phyloP scores from a whole-genome alignment of 1,140 invertebrate genomes.

The Ceratoteleas bidentatus region DNA sequence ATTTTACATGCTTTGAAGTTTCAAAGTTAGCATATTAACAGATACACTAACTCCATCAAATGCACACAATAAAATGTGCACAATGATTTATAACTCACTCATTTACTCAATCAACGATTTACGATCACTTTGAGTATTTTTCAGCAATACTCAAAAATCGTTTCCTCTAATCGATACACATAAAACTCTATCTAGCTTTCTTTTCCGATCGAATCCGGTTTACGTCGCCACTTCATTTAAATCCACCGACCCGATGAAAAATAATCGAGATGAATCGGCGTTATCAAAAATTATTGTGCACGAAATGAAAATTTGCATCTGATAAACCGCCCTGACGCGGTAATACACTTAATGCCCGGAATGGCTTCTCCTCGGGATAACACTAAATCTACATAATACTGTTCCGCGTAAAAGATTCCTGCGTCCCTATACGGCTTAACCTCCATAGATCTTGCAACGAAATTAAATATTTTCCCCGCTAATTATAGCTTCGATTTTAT shows the following conservation, averaged over 20 bases:
- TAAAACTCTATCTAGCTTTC: background rate
- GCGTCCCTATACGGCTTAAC: conserved; percentile 3
- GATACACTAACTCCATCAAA: no score
- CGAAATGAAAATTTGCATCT: conserved; percentile 30
- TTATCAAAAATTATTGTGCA: conserved; percentile 26
- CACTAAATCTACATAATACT: conserved; percentile 35
- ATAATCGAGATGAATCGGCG: conserved; percentile 25
- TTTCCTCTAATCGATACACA: no score
- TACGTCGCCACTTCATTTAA: conserved; percentile 7
- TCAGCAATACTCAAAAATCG: no score
- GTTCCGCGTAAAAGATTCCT: conserved; percentile 8
- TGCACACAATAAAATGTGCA: no score
- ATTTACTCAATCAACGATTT: no score
- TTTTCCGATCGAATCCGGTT: conserved; percentile 31
- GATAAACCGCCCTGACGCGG: conserved; percentile 15
- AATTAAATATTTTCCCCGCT: conserved; percentile 24
- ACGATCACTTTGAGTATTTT: no score
- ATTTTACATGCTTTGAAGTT: no score
- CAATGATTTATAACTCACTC: no score
- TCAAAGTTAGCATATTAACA: no score
- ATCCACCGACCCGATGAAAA: conserved; percentile 8
- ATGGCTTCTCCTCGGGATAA: conserved; percentile 17
- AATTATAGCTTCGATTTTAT: conserved; percentile 33
- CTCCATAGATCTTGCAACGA: conserved; percentile 10
- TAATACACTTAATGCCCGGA: conserved; percentile 16